Base-by-base conservation (phyloP, 2,888 invertebrate species). In the Bombylius discolor region DNA sequence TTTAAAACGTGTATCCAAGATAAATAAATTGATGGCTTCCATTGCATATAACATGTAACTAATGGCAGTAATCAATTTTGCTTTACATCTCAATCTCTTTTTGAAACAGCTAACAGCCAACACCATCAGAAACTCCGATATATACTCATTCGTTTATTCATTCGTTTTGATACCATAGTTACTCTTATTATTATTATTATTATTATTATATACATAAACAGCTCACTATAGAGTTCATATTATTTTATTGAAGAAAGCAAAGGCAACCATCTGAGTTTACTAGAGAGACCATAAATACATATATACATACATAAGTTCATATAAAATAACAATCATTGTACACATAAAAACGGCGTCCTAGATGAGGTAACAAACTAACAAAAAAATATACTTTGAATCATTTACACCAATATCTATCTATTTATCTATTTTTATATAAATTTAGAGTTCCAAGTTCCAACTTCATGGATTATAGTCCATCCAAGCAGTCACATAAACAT, bases 41-140 rank as follows among this genome's bases (percentile, higher is more conserved):
- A 74, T 74, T 74, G 74, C 72, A 74, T 70, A 73, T 73, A 73
- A 74, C 74, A 71, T 74, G 74, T 73, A 73, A 74, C 74, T 74
- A 74, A 74, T 74, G 72, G 69, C 68, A 66, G 70, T 70, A 71
- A 74, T 74, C 74, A 74, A 74, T 74, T 74, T 71, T 72, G 70
- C 74, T 74, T 74, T 75, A 75, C 75, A 74, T 73, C 74, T 74
- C 74, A 74, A 74, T 74, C 74, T 74, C 72, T 69, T 70, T 70
- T 68, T 66, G 55, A 59, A 59, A 55, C 52, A 56, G 51, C 57
- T 53, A 55, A 42, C 39, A 42, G 39, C 39, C 39, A 59, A 57
- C 52, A 56, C 56, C 49, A 56, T 44, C 52, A 46, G 47, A 42
- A 23, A 42, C 39, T 42, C 11, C 39, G 39, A 11, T 36, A 9